phyloP scores from a whole-genome alignment of 2,113 vertebrate species.

The Rhadina sibilatrix region DNA sequence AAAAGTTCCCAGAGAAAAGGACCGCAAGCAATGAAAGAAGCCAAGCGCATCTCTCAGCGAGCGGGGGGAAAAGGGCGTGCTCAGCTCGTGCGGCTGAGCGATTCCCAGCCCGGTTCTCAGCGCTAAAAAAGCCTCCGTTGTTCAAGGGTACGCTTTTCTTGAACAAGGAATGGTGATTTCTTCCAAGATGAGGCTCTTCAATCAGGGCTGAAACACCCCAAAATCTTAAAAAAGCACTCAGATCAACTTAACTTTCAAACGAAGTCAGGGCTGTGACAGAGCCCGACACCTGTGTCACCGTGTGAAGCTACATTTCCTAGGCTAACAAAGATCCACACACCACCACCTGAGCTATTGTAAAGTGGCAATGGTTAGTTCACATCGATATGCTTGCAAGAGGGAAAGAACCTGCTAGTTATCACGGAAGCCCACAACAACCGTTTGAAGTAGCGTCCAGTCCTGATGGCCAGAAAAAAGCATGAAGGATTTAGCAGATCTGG shows the following conservation, averaged over 20 bases:
- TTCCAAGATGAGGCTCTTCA: neutral
- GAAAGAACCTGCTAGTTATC: neutral
- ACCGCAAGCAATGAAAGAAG: fast-evolving
- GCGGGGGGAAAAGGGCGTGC: neutral
- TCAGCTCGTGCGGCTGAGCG: neutral
- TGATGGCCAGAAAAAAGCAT: neutral
- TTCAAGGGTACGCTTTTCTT: neutral
- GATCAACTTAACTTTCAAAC: too few relatives aligned
- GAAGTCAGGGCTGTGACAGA: neutral
- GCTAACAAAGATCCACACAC: fast-evolving
- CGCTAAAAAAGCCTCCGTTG: neutral
- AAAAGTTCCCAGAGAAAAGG: neutral
- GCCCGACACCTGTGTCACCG: neutral
- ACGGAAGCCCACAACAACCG: neutral
- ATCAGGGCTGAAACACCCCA: neutral
- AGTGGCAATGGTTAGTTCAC: neutral
- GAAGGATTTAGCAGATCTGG: neutral
- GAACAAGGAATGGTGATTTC: too few relatives aligned
- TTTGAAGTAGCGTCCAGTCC: neutral
- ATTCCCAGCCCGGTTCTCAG: fast-evolving
- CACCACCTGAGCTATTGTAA: neutral
- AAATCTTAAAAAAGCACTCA: neutral
- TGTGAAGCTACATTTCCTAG: neutral
- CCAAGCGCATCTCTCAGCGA: neutral
- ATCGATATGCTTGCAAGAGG: neutral